Percentiles rank a stretch among this genome's conserved stretches.
These are phyloP conservation scores for Paedocypris micromegethes DNA, from an alignment of 2,797 vertebrate genomes.

Conservation along the genomic window DNA sequence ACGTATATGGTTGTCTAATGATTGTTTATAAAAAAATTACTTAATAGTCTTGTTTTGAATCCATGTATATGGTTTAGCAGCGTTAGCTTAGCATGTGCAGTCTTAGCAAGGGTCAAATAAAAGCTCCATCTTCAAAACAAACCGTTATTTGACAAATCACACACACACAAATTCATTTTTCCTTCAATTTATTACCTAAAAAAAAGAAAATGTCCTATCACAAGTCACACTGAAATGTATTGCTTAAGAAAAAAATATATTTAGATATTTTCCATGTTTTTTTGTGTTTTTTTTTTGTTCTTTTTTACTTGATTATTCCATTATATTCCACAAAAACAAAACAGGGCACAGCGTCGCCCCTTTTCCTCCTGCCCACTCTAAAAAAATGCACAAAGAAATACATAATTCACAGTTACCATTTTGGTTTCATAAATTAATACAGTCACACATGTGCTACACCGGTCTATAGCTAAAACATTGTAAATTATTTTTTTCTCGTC, in stretches of 20 bases:
- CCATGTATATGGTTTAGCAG: no score
- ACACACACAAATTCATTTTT: constrained; percentile 55
- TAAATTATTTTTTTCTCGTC: constrained; percentile 72
- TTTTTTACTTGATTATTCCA: constrained; percentile 63
- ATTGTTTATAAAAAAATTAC: no score
- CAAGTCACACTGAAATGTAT: constrained; percentile 88
- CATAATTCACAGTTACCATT: constrained; percentile 85
- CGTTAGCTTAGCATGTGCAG: no score
- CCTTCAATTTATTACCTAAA: constrained; percentile 82
- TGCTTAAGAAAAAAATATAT: constrained; percentile 86
- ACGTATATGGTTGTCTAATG: no score
- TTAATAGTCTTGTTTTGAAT: no score
- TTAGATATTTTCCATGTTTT: constrained; percentile 71
- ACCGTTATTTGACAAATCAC: background rate
- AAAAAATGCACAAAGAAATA: constrained; percentile 82
- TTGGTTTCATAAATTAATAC: constrained; percentile 87
- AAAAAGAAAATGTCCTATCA: constrained; percentile 80
- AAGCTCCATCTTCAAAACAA: no score
- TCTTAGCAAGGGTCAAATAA: no score
- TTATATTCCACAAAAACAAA: constrained; percentile 72
- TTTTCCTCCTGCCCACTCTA: constrained; percentile 60
- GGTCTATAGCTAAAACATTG: constrained; percentile 83
- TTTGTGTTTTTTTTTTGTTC: constrained; percentile 43
- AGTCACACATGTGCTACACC: constrained; percentile 85
- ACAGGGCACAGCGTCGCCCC: constrained; percentile 58